phyloP scores from a whole-genome alignment of 2,888 invertebrate genomes.

The Asteroscopus sphinx region DNA sequence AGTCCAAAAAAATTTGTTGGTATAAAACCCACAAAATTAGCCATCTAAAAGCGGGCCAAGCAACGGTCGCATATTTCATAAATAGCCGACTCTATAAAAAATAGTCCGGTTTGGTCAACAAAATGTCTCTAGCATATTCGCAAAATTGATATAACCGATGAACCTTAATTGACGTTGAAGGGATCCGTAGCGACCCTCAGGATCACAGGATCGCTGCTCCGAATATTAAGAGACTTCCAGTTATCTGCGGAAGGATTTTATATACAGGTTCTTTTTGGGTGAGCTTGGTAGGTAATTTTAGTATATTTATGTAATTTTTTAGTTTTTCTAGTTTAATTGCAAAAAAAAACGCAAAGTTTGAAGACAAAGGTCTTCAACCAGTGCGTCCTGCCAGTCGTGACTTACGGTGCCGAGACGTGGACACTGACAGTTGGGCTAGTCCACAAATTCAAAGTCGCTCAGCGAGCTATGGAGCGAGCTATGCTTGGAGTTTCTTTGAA shows the following conservation, averaged over 20 bases:
- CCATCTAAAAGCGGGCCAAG: conserved; percentile 17
- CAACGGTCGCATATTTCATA: conserved; percentile 18
- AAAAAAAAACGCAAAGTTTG: too few species aligned
- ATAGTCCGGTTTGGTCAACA: conserved; percentile 18
- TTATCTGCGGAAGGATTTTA: conserved; percentile 30
- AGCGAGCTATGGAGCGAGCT: too few species aligned
- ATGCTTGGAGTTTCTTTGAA: too few species aligned
- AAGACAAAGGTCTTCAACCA: too few species aligned
- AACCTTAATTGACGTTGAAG: conserved; percentile 52
- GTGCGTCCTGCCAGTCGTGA: too few species aligned
- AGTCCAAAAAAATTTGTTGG: background rate
- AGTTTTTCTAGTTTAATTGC: too few species aligned
- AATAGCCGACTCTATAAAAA: conserved; percentile 16
- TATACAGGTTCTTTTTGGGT: too few species aligned
- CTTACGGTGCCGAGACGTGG: too few species aligned
- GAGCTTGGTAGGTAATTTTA: too few species aligned
- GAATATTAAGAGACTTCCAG: conserved; percentile 52
- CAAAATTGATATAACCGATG: conserved; percentile 47
- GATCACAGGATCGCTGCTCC: conserved; percentile 39
- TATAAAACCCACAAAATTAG: conserved; percentile 20
- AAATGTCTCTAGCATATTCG: conserved; percentile 31
- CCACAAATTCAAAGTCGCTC: too few species aligned
- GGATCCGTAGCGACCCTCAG: conserved; percentile 38
- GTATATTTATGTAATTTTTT: too few species aligned
- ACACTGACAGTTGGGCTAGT: too few species aligned